Evolutionary conservation across 2,113 vertebrate species (phyloP).

Genomic region (Ammodytes marinus): DNA sequence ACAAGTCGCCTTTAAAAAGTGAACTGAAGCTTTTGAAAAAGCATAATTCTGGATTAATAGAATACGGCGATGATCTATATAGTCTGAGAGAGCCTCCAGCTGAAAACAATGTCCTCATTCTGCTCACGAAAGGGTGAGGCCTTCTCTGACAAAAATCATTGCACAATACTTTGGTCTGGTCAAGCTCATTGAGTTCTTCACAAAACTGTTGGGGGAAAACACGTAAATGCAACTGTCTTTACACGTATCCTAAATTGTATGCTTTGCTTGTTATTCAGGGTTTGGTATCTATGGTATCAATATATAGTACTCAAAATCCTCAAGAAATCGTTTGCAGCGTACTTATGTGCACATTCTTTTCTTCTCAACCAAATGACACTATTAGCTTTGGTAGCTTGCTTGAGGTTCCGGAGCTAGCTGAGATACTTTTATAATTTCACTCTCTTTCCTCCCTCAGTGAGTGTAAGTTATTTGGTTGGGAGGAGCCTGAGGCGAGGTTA

Average conservation of each 20-base stretch:
- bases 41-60: no score
- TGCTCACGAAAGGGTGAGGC: neutral
- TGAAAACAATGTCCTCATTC: conserved; percentile 8
- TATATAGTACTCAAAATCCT: no score
- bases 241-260: no score
- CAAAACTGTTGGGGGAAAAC: no score
- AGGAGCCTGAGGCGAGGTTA: conserved; percentile 6
- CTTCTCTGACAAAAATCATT: neutral
- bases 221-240: no score
- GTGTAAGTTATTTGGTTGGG: conserved; percentile 5
- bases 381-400: neutral
- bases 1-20: neutral
- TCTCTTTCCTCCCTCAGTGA: neutral
- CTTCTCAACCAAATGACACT: no score
- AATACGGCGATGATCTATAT: neutral
- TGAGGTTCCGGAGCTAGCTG: neutral
- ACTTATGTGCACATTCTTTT: no score
- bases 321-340: no score
- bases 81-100: conserved; percentile 9
- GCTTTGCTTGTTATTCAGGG: no score
- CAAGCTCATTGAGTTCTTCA: neutral
- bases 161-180: neutral
- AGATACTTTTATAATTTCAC: neutral
- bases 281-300: no score
- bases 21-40: neutral